Evolutionary conservation across 2,113 vertebrate genomes (phyloP).

Genomic region (Eupsittula cactorum): DNA sequence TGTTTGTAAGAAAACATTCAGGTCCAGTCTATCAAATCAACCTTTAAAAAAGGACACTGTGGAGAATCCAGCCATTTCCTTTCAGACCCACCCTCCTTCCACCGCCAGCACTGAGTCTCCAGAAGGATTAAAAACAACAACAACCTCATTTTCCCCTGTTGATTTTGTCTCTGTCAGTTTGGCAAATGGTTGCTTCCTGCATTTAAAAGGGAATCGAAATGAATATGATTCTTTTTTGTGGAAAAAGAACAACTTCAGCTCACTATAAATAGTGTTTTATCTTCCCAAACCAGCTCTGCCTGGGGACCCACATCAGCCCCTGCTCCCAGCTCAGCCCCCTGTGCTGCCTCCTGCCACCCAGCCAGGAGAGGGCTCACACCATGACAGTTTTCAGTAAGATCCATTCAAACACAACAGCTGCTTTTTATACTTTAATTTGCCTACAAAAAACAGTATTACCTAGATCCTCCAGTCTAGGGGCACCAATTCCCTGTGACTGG

Average conservation of each 20-base stretch:
- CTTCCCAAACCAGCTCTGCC: slow-evolving; percentile 43
- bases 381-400: background rate
- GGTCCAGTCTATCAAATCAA: background rate
- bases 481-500: background rate
- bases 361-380: background rate
- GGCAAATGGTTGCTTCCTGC: slow-evolving; percentile 66
- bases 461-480: background rate
- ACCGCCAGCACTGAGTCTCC: slow-evolving; percentile 37
- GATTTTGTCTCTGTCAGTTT: slow-evolving; percentile 40
- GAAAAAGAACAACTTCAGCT: background rate
- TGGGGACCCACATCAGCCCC: background rate
- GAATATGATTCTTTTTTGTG: background rate
- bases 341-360: background rate
- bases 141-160: slow-evolving; percentile 44
- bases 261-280: slow-evolving; percentile 19
- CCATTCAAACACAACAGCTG: background rate
- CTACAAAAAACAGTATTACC: background rate
- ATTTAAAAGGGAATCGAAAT: slow-evolving; percentile 17
- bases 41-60: slow-evolving; percentile 14
- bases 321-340: background rate
- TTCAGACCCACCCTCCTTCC: slow-evolving; percentile 40
- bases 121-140: slow-evolving; percentile 62
- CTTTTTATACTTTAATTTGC: background rate
- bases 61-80: background rate
- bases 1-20: background rate